Evolutionary conservation across 2,113 vertebrate species (phyloP), one percentile per base, ranked within the genome.

Genomic region (Eptesicus fuscus): DNA sequence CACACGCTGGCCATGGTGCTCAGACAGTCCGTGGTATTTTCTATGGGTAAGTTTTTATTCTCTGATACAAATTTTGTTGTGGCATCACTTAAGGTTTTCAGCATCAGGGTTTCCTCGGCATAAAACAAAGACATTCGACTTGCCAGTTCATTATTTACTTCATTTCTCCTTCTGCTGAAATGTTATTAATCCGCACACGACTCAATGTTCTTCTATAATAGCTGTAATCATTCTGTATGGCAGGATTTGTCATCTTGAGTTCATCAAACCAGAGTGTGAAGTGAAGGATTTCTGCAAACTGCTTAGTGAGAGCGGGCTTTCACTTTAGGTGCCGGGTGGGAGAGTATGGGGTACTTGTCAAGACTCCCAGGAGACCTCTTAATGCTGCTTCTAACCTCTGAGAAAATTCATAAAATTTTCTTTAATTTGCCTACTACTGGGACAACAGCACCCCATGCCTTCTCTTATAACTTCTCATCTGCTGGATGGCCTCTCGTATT

Each of bases 71-170:
- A 99, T 97, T 99, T 99, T 0, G 99, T 99, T 11, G 99, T 99
- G 97, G 99, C 99, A 69, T 99, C 99, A 76, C 99, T 99, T 98
- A 99, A 98, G 2, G 99, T 99, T 98, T 99, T 99, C 97, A 99
- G 98, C 99, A 99, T 99, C 53, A 99, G 99, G 0, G 99, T 99
- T 79, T 99, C 99, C 93, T 99, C 99, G 47, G 99, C 99, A 0
- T 99, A 99, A 98, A 99, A 99, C 96, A 99, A 98, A 93, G 99
- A 99, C 99, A 99, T 99, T 98, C 99, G 98, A 98, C 99, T 99
- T 98, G 99, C 99, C 98, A 99, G 96, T 94, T 99, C 99, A 9
- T 99, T 99, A 98, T 99, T 99, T 96, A 99, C 99, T 98, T 99
- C 99, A 83, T 99, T 98, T 99, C 99, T 85, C 99, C 99, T 95